Conservation (phyloP, 2,797 vertebrate species). For the Cryptoprocta ferox region DNA sequence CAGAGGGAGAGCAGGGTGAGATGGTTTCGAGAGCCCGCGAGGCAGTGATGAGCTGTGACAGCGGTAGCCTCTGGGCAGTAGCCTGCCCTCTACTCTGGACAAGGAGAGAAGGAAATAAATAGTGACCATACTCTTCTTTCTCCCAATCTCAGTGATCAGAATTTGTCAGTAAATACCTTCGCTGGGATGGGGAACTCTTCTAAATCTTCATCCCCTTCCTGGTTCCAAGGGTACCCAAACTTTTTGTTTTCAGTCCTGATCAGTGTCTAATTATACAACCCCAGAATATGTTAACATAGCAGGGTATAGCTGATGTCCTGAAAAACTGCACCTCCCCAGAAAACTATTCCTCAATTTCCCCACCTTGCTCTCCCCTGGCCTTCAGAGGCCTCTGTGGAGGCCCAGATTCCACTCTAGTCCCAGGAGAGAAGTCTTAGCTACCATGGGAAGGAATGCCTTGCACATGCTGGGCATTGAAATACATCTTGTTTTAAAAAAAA, state of each 20-base stretch:
- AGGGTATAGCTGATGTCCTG: neutral
- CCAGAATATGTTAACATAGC: fast-evolving
- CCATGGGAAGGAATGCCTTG: neutral
- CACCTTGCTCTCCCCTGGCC: too few relatives aligned
- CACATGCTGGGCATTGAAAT: neutral
- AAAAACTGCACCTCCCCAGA: neutral
- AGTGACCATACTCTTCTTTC: neutral
- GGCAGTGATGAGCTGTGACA: neutral
- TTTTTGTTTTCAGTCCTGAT: neutral
- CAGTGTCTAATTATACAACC: neutral
- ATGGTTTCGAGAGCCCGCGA: neutral
- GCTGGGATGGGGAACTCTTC: neutral
- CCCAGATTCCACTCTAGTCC: too few relatives aligned
- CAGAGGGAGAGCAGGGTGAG: neutral
- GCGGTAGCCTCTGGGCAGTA: fast-evolving
- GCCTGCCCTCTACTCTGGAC: neutral
- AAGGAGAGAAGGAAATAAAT: neutral
- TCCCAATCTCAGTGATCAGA: neutral
- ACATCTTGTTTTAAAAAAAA: neutral
- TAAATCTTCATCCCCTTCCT: neutral
- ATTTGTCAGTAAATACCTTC: neutral
- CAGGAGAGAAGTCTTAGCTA: neutral
- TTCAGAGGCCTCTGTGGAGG: neutral
- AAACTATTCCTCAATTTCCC: neutral
- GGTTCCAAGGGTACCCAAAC: neutral